Conservation (phyloP, 2,888 invertebrate genomes). For the Pimpla rufipes region DNA sequence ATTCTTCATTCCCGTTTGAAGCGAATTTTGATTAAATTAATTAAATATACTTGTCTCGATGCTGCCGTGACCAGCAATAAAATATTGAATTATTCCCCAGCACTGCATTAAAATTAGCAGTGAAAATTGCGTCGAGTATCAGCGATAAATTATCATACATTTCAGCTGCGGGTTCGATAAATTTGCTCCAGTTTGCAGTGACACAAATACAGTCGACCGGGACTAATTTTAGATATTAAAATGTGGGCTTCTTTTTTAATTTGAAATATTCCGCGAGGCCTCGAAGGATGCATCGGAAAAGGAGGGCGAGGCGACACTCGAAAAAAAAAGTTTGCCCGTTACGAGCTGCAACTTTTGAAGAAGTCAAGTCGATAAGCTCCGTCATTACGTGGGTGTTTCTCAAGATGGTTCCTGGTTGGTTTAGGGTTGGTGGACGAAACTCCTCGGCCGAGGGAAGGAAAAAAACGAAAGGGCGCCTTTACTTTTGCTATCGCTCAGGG, state of each 20-base stretch:
- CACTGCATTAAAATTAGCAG: no score
- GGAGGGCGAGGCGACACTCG: not conserved
- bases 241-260: no score
- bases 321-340: slow-evolving; percentile 16
- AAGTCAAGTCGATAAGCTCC: slow-evolving; percentile 68
- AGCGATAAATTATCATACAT: not conserved
- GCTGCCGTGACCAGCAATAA: no score
- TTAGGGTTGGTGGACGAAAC: slow-evolving; percentile 53
- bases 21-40: no score
- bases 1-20: no score
- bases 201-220: no score
- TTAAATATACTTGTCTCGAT: no score
- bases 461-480: slow-evolving; percentile 74
- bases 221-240: no score
- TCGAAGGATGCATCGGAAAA: not conserved
- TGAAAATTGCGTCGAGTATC: no score
- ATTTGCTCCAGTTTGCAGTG: not conserved
- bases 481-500: slow-evolving; percentile 72
- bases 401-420: slow-evolving; percentile 78
- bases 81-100: no score
- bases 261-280: no score
- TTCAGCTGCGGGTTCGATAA: not conserved
- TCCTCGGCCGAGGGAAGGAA: slow-evolving; percentile 28
- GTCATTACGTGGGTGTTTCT: slow-evolving; percentile 71
- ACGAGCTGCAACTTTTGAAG: slow-evolving; percentile 33